A percentile compares a stretch with the other conserved stretches of the same genome.
These are phyloP conservation scores for Propsilocerus akamusi DNA, from an alignment of 1,140 invertebrate genomes.

Conservation along the genomic window DNA sequence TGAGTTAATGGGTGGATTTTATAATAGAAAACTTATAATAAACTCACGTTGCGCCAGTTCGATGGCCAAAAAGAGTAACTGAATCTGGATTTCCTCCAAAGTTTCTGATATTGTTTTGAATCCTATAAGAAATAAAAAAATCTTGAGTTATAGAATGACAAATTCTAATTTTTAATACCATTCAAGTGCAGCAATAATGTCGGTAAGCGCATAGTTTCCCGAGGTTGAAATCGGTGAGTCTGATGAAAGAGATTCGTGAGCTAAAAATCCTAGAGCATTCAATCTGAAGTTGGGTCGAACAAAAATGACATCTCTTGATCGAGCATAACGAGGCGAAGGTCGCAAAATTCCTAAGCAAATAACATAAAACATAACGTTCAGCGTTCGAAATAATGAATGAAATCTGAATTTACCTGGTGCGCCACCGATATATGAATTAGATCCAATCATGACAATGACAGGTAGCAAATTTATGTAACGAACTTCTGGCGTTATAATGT, in stretches of 20 bases:
- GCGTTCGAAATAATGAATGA: conserved; percentile 5
- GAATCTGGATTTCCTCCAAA: conserved; percentile 61
- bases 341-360: conserved; percentile 23
- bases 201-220: conserved; percentile 73
- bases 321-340: conserved; percentile 42
- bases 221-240: conserved; percentile 49
- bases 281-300: conserved; percentile 64
- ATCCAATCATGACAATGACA: conserved; percentile 64
- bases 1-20: too few relatives aligned
- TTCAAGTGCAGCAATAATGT: conserved; percentile 52
- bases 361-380: conserved; percentile 14
- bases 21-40: too few relatives aligned
- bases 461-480: conserved; percentile 51
- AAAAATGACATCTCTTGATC: conserved; percentile 60
- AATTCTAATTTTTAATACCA: conserved; percentile 28
- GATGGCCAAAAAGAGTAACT: conserved; percentile 63
- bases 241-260: conserved; percentile 44
- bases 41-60: conserved; percentile 64
- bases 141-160: background rate
- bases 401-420: conserved; percentile 36
- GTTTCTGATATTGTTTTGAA: conserved; percentile 57
- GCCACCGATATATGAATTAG: conserved; percentile 52
- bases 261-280: conserved; percentile 60
- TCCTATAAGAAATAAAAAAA: conserved; percentile 8
- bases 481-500: conserved; percentile 48